phyloP scores from a whole-genome alignment of 2,113 vertebrate genomes.

The Oreochromis tanganicae region DNA sequence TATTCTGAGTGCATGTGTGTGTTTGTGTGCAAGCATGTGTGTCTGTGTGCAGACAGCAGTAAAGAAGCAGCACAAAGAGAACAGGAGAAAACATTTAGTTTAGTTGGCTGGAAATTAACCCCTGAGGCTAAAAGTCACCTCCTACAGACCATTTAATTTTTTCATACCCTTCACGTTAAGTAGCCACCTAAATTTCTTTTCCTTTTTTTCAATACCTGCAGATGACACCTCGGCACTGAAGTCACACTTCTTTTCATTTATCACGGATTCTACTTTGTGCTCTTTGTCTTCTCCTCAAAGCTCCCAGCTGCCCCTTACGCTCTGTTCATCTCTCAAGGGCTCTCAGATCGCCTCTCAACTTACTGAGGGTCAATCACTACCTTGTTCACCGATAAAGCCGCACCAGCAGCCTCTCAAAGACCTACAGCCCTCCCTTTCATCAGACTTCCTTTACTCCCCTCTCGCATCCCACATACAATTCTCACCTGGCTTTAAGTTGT shows the following conservation, averaged over 20 bases:
- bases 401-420: slow-evolving; percentile 16
- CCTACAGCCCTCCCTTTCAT: background rate
- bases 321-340: slow-evolving; percentile 16
- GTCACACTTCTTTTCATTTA: slow-evolving; percentile 26
- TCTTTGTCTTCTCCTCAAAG: slow-evolving; percentile 42
- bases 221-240: slow-evolving; percentile 60
- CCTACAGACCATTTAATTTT: background rate
- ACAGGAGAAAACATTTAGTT: background rate
- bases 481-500: background rate
- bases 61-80: slow-evolving; percentile 18
- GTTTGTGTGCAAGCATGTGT: slow-evolving; percentile 5
- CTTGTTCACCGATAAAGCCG: slow-evolving; percentile 11
- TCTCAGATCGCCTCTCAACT: slow-evolving; percentile 3
- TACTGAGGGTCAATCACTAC: background rate
- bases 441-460: slow-evolving; percentile 10
- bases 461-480: background rate
- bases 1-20: slow-evolving; percentile 25
- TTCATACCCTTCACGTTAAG: background rate
- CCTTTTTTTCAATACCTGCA: slow-evolving; percentile 32
- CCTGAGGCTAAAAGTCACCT: background rate
- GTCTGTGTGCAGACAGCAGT: background rate
- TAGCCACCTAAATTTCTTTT: background rate
- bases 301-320: background rate
- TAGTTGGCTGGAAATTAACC: background rate
- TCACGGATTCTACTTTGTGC: slow-evolving; percentile 41